Base-by-base conservation (phyloP, 2,888 invertebrate genomes). In the Oxyscelio sp. region DNA sequence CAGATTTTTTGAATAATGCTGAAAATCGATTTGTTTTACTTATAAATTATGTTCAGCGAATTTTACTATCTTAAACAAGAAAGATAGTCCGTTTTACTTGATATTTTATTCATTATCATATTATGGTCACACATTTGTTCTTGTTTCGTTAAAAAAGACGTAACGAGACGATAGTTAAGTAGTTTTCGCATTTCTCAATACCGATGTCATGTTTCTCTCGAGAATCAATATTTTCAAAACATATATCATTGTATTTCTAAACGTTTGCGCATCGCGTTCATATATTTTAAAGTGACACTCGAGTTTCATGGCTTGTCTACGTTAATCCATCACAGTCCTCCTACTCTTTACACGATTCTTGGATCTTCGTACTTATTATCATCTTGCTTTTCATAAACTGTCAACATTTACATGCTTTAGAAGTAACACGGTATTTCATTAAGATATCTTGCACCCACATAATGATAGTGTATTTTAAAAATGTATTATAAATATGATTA, bases 341-440 rank as follows among this genome's bases (percentile, higher is more conserved):
- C 85, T 79, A 75, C 83, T 81, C 71, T 73, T 77, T 66, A 78
- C 82, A 77, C 82, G 85, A 71, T 81, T 82, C 87, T 82, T 79
- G 78, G 66, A 77, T 85, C 85, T 87, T 88, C 88, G 77, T 85
- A 85, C 65, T 81, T 85, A 85, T 88, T 86, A 86, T 87, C 87
- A 56, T 83, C 50, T 3, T 43, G 68, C 84, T 81, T 78, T 87
- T 86, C 86, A 88, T 85, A 82, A 89, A 88, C 88, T 89, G 89
- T 90, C 90, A 90, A 90, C 88, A 88, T 88, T 91, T 91, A 92
- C 91, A 92, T 90, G 89, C 88, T 89, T 91, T 91, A 91, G 90
- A 90, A 92, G 92, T 75, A 71, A 82, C 65, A 31, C 34, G 27
- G 21, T 31, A 58, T 78, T 78, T 70, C 56, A 70, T 78, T 68